Conservation (phyloP, 2,888 invertebrate genomes). For the Molorchus minor region DNA sequence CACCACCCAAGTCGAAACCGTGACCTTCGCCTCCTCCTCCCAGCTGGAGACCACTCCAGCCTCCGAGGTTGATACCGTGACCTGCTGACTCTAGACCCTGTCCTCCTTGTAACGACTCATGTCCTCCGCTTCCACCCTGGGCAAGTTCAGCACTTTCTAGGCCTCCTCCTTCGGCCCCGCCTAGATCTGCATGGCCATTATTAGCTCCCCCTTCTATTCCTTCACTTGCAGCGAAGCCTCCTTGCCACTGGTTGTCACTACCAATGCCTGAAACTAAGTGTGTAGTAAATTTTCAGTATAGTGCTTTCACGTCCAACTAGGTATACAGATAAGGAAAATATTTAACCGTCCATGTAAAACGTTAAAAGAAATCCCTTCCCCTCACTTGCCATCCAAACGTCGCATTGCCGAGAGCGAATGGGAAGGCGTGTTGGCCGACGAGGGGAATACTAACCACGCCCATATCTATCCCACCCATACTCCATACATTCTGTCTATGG, state of each 20-base stretch:
- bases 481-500: no score
- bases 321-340: no score
- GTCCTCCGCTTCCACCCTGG: neutral
- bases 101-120: conserved; percentile 15
- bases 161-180: neutral
- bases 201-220: conserved; percentile 31
- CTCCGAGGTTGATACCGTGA: conserved; percentile 37
- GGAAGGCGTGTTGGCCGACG: no score
- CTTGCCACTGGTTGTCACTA: conserved; percentile 23
- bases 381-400: no score
- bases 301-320: conserved; percentile 6
- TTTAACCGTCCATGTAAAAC: no score
- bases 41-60: conserved; percentile 37
- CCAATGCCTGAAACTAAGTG: no score
- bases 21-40: conserved; percentile 42
- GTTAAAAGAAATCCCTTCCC: no score
- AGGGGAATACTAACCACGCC: no score
- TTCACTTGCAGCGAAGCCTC: conserved; percentile 26
- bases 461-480: no score
- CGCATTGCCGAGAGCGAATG: no score
- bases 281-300: no score
- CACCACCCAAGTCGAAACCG: conserved; percentile 1
- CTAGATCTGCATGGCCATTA: conserved; percentile 2
- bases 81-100: conserved; percentile 26
- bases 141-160: neutral